Evolutionary conservation across 2,888 invertebrate species (phyloP).

Genomic region (Eilema caniola): DNA sequence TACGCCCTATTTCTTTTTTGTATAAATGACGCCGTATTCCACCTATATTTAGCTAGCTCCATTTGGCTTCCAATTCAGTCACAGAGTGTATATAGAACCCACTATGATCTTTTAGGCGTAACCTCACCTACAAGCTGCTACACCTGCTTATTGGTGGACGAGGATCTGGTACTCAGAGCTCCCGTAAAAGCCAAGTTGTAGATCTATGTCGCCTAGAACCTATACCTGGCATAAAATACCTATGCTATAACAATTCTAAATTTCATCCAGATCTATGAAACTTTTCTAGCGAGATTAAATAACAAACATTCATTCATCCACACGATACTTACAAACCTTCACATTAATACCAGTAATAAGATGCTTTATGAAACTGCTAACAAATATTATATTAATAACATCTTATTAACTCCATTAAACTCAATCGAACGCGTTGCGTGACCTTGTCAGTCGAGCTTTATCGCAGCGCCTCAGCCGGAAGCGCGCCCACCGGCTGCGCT

Average conservation of each 20-base stretch:
- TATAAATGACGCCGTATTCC: too few relatives aligned
- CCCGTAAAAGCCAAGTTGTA: too few relatives aligned
- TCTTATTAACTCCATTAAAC: slow-evolving; percentile 3
- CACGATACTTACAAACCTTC: neutral
- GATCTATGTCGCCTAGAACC: too few relatives aligned
- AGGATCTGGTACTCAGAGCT: too few relatives aligned
- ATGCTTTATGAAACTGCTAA: neutral
- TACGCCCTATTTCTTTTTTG: too few relatives aligned
- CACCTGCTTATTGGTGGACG: too few relatives aligned
- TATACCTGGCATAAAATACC: neutral
- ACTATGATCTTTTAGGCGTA: too few relatives aligned
- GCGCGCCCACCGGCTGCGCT: slow-evolving; percentile 57
- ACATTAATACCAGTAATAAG: neutral
- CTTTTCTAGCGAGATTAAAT: neutral
- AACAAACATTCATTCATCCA: neutral
- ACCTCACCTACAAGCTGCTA: too few relatives aligned
- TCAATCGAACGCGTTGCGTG: slow-evolving; percentile 36
- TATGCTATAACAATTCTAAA: neutral
- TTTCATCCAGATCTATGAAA: neutral
- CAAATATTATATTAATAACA: neutral
- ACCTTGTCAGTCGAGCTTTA: slow-evolving; percentile 53
- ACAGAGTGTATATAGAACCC: too few relatives aligned
- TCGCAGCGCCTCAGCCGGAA: slow-evolving; percentile 58
- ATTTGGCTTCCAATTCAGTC: too few relatives aligned
- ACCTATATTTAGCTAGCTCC: too few relatives aligned